Base-by-base conservation (phyloP, 1,140 invertebrate genomes). In the Philopotamus ludificatus region DNA sequence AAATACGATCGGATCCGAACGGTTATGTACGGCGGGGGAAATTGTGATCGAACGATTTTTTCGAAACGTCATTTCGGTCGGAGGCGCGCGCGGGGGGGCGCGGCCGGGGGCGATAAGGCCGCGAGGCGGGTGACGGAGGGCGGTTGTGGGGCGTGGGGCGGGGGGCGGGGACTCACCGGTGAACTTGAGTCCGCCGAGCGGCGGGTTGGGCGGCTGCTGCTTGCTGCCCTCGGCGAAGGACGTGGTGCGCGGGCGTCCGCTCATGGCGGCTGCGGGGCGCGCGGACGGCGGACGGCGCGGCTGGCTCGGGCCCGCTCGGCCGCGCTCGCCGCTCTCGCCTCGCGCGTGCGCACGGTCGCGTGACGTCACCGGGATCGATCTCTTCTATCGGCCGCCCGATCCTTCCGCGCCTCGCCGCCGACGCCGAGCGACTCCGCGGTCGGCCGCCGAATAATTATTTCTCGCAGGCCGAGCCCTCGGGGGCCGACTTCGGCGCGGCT, bases 141-240 rank as follows among this genome's bases (percentile, higher is more conserved):
- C 44, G 21, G 47, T 42, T 41, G 47, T 42, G 49, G 47, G 42
- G 18, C 28, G 47, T 55, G 63, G 50, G 67, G 20, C 28, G 15
- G 26, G 73, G 76, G 72, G 72, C 25, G 73, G 74, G 70, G 86
- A 94, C 92, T 93, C 89, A 95, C 93, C 94, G 85, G 90, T 93
- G 81, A 94, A 93, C 87, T 93, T 95, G 88, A 95, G 91, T 81
- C 91, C 92, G 80, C 90, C 91, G 71, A 88, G 86, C 75, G 88
- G 85, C 77, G 88, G 87, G 75, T 81, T 80, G 72, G 89, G 85
- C 79, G 89, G 89, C 80, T 91, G 89, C n/a, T n/a, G 89, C 86
- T 94, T 95, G 82, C 91, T 93, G 84, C 91, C 92, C 86, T 96
- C 94, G 78, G 93, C 93, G 84, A 95, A 95, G 82, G 93, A 95